Conservation (phyloP, 1,140 invertebrate genomes). For the Ditylenchus dipsaci region DNA sequence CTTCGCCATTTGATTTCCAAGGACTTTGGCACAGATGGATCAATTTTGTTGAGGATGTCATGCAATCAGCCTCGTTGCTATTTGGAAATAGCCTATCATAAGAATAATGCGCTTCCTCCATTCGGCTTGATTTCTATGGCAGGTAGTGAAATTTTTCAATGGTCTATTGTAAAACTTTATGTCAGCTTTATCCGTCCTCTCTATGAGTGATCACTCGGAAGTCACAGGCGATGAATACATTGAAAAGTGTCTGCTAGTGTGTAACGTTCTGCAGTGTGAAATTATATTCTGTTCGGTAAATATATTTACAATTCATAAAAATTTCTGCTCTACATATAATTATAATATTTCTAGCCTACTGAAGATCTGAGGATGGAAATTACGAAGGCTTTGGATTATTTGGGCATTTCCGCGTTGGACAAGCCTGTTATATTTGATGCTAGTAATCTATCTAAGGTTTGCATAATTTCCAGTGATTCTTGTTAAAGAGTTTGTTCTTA, state of each 20-base stretch:
- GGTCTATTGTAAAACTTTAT: background rate
- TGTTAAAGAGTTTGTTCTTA: background rate
- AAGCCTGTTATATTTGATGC: background rate
- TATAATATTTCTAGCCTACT: slow-evolving; percentile 1
- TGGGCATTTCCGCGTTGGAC: background rate
- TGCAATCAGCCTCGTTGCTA: background rate
- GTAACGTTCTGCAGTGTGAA: slow-evolving; percentile 23
- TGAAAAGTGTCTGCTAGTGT: background rate
- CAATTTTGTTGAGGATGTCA: background rate
- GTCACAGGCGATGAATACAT: background rate
- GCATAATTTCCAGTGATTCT: background rate
- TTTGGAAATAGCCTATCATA: slow-evolving; percentile 26
- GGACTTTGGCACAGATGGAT: background rate
- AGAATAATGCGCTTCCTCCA: background rate
- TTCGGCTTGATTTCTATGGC: background rate
- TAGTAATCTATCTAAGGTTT: background rate
- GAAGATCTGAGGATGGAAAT: slow-evolving; percentile 14
- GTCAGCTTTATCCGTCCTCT: slow-evolving; percentile 2
- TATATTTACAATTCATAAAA: background rate
- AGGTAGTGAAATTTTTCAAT: background rate
- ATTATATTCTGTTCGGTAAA: slow-evolving; percentile 18
- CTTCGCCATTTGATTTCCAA: background rate
- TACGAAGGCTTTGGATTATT: background rate
- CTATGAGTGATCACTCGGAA: background rate
- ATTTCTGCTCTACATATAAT: background rate